Percentiles rank a stretch among this genome's conserved stretches.
phyloP scores from a whole-genome alignment of 2,113 vertebrate genomes.

The Emydocephalus ijimae region DNA sequence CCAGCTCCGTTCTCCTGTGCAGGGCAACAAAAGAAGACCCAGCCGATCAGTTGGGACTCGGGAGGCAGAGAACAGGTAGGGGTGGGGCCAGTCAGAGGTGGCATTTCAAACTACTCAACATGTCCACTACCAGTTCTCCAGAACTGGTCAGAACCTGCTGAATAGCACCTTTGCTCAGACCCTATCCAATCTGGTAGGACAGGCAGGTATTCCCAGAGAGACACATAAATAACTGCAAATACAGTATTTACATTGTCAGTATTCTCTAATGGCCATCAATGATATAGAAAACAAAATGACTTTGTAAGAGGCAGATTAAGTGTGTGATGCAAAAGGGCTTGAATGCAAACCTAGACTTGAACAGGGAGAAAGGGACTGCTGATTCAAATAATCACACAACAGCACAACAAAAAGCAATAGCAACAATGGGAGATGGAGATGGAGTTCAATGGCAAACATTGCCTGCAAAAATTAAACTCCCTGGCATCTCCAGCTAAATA shows the following conservation, averaged over 20 bases:
- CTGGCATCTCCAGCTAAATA: background rate
- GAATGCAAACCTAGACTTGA: background rate
- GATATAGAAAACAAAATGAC: background rate
- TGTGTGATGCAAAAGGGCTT: background rate
- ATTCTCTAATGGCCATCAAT: background rate
- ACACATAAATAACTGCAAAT: background rate
- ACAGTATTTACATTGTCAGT: background rate
- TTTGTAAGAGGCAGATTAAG: background rate
- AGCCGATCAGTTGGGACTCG: too few relatives aligned
- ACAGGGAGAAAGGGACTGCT: background rate
- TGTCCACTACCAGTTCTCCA: too few relatives aligned
- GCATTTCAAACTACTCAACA: too few relatives aligned
- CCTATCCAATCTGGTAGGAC: background rate
- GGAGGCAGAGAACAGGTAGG: too few relatives aligned
- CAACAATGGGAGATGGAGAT: background rate
- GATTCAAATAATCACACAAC: background rate
- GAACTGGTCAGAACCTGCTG: too few relatives aligned
- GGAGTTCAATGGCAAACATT: too few relatives aligned
- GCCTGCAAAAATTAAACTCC: background rate
- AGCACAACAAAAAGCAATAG: background rate
- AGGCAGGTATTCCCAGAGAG: background rate
- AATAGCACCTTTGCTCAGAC: too few relatives aligned
- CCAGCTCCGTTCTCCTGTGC: too few relatives aligned
- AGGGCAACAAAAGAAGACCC: too few relatives aligned
- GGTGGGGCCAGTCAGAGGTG: too few relatives aligned